A percentile compares a stretch with the other conserved stretches of the same genome.
phyloP scores from a whole-genome alignment of 2,113 vertebrate genomes.

The Lophochroa leadbeateri region DNA sequence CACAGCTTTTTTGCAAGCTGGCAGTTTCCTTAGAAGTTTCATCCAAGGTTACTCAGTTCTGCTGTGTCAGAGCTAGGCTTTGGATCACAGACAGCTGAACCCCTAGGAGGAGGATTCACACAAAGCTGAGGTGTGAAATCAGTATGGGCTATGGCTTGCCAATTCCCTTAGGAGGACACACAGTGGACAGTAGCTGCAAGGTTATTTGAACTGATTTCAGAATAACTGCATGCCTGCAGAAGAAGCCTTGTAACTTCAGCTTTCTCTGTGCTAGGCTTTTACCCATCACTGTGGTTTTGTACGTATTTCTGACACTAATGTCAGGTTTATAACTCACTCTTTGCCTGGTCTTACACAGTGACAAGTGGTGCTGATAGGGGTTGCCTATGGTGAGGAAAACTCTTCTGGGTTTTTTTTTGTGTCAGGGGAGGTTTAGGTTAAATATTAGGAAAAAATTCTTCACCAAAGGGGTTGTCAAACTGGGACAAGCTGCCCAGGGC shows the following conservation, averaged over 20 bases:
- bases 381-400: background rate
- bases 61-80: constrained; percentile 12
- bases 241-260: background rate
- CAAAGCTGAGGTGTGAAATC: constrained; percentile 26
- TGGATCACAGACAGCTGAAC: constrained; percentile 1
- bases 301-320: background rate
- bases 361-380: background rate
- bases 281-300: background rate
- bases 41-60: background rate
- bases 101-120: background rate
- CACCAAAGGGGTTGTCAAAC: background rate
- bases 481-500: background rate
- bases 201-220: constrained; percentile 9
- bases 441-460: background rate
- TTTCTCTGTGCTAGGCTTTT: background rate
- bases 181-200: background rate
- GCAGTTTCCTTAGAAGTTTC: background rate
- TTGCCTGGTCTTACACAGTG: background rate
- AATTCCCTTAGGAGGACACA: background rate
- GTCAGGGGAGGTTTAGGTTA: background rate
- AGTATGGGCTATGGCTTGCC: background rate
- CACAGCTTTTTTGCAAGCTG: constrained; percentile 4
- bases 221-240: background rate
- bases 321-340: background rate
- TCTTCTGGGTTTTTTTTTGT: no score